Base-by-base conservation (phyloP, 2,113 vertebrate genomes). In the Oncorhynchus keta region DNA sequence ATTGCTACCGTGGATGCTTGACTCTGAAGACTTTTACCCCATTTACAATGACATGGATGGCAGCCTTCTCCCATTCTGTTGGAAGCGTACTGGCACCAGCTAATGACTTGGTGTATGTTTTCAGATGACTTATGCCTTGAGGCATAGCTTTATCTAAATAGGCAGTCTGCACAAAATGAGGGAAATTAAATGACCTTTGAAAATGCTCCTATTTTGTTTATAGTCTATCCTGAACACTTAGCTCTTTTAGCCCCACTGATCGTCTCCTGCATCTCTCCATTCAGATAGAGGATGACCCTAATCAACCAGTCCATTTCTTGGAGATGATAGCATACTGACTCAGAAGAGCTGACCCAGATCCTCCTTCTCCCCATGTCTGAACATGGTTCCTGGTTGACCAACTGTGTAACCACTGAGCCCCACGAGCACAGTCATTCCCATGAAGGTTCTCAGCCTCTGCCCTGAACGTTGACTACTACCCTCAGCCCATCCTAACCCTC, bases 111-210 rank as follows among this genome's bases (percentile, higher is more conserved):
- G 9, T 78, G 8, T 5, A 3, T 79, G 68, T 16, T 59, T 73
- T 55, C 2, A 30, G 66, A 39, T 14, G 32, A 83, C 74, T 72
- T 5, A 2, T 61, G 11, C 32, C 59, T 22, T 48, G 18, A 45
- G 65, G 32, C 39, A 45, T 12, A 70, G 20, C 55, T 79, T 76
- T 70, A 77, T 80, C 76, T 77, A 28, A 79, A 72, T 30, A 75
- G 76, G 30, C 28, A 78, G 45, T 81, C 72, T 74, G 65, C 79
- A 79, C 77, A 49, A 80, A 45, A 70, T 51, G 12, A 62, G 79
- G 79, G 24, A 68, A 45, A 35, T 11, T 0, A n/a, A 32, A n/a
- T 35, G 0, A 62, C 57, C 3, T 9, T 39, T 39, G 9, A 30
- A 18, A 35, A 61, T 14, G 30, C 72, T 64, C 30, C 28, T 35